A percentile compares a stretch with the other conserved stretches of the same genome.
These are phyloP conservation scores for Aphis craccivora DNA, from an alignment of 1,140 invertebrate species.

Conservation along the genomic window DNA sequence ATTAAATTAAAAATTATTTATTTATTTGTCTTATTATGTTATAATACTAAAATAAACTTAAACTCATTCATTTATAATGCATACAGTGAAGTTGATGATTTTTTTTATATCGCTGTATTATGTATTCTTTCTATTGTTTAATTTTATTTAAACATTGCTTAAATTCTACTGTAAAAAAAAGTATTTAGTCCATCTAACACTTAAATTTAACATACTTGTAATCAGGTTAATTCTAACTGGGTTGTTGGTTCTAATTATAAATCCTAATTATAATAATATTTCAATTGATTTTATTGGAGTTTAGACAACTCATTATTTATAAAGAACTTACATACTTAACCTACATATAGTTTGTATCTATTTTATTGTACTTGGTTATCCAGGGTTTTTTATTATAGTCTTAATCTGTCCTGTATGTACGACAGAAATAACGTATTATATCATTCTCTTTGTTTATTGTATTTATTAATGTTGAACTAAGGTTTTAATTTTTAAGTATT, in stretches of 20 bases:
- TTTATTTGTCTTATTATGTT: neutral
- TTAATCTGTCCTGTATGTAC: neutral
- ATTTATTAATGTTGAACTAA: neutral
- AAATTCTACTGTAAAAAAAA: neutral
- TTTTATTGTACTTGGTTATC: neutral
- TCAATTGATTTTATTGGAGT: neutral
- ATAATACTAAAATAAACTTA: neutral
- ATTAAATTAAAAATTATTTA: neutral
- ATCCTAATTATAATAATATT: neutral
- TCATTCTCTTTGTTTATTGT: neutral
- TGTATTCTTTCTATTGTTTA: neutral
- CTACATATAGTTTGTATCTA: neutral
- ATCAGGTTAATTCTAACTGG: neutral
- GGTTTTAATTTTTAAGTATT: neutral
- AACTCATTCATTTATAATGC: neutral
- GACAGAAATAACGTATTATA: neutral
- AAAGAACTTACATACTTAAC: neutral
- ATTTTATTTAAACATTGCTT: neutral
- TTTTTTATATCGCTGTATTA: neutral
- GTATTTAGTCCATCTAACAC: neutral
- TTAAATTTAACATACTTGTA: neutral
- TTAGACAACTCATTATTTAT: neutral
- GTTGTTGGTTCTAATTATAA: neutral
- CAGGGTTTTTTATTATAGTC: too few relatives aligned
- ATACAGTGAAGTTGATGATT: neutral